Conservation (phyloP, 2,113 vertebrate genomes). For the Prunella himalayana region DNA sequence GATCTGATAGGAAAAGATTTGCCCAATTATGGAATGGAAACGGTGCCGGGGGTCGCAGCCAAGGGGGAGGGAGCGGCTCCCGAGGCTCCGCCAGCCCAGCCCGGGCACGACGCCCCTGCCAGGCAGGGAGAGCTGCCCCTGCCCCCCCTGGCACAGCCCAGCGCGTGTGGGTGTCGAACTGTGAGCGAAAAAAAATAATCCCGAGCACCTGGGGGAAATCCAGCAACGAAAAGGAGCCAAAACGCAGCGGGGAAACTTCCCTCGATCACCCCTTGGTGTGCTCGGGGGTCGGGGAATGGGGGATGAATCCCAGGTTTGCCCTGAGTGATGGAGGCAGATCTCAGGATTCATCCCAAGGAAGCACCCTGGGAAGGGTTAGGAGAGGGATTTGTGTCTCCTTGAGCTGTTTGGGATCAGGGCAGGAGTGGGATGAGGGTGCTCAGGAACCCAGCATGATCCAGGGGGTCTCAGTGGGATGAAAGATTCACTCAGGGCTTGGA, state of each 20-base stretch:
- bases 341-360: background rate
- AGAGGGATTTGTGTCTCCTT: background rate
- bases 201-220: background rate
- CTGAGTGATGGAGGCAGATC: background rate
- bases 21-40: constrained; percentile 55
- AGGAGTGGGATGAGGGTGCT: background rate
- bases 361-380: background rate
- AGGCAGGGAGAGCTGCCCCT: background rate
- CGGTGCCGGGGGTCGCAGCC: background rate
- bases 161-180: background rate
- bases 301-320: background rate
- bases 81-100: background rate
- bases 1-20: constrained; percentile 46
- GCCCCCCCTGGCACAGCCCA: background rate
- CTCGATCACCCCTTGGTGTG: background rate
- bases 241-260: background rate
- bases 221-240: background rate
- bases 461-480: accelerated
- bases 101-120: background rate
- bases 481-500: background rate
- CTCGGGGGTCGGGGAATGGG: background rate
- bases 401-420: background rate
- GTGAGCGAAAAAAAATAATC: background rate
- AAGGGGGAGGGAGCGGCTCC: background rate
- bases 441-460: accelerated